These are phyloP conservation scores for Heteractis magnifica DNA, from an alignment of 92 coral and sea anemone genomes.

Conservation along the genomic window DNA sequence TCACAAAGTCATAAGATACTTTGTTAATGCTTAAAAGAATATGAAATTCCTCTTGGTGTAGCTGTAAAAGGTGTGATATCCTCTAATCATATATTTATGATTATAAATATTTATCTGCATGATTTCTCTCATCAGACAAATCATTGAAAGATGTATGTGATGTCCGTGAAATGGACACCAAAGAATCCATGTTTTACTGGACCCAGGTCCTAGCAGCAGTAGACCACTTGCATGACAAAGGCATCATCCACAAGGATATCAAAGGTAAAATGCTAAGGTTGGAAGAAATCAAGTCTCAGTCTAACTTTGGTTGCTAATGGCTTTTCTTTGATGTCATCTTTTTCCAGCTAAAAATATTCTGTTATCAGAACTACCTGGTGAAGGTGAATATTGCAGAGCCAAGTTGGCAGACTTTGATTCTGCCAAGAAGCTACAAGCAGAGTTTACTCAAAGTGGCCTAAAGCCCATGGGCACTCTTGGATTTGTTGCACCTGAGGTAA, in stretches of 20 bases:
- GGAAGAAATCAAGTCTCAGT: not conserved
- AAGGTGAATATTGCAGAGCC: constrained; percentile 59
- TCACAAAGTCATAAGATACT: too few species aligned
- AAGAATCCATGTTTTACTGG: constrained; percentile 70
- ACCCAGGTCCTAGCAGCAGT: constrained; percentile 66
- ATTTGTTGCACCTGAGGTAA: constrained; percentile 82
- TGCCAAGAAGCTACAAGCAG: constrained; percentile 53
- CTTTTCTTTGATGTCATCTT: not conserved
- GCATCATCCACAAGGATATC: constrained; percentile 80
- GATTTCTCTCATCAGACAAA: constrained; percentile 4
- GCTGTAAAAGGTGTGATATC: too few species aligned
- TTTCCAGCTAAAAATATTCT: constrained; percentile 75
- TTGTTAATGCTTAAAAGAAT: too few species aligned
- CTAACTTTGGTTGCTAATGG: not conserved
- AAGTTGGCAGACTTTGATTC: constrained; percentile 91
- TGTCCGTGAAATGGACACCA: constrained; percentile 17
- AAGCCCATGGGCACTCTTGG: constrained; percentile 68
- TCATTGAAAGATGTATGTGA: constrained; percentile 22
- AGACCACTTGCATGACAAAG: constrained; percentile 50
- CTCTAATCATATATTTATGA: not conserved
- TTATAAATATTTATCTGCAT: not conserved
- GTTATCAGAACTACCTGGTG: constrained; percentile 25
- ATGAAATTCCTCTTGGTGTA: too few species aligned
- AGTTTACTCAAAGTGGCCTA: constrained; percentile 68
- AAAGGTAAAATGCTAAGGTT: constrained; percentile 46